These are phyloP conservation scores for Hesperia comma DNA, from an alignment of 2,888 invertebrate species.

Conservation along the genomic window DNA sequence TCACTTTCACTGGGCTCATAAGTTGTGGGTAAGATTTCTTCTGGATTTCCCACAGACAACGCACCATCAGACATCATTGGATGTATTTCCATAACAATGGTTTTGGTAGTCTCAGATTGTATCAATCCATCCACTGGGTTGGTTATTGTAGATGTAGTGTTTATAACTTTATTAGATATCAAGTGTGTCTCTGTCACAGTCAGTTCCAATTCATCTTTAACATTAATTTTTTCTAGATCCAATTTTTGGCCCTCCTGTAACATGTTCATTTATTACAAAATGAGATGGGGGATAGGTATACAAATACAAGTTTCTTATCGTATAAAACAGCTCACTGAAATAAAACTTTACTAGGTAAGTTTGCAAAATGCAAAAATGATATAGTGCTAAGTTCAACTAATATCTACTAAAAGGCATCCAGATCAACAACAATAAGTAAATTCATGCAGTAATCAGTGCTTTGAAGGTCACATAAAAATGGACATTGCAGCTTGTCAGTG, in stretches of 20 bases:
- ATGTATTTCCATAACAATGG: conserved; percentile 71
- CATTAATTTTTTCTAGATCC: conserved; percentile 48
- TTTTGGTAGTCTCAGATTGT: conserved; percentile 68
- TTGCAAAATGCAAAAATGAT: too few species aligned
- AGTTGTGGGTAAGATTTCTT: conserved; percentile 64
- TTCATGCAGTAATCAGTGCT: too few species aligned
- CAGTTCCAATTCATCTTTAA: conserved; percentile 66
- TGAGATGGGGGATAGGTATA: too few species aligned
- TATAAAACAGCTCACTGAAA: too few species aligned
- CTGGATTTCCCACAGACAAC: conserved; percentile 59
- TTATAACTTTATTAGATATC: conserved; percentile 72
- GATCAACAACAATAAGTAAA: too few species aligned
- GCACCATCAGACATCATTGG: conserved; percentile 51
- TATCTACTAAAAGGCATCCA: too few species aligned
- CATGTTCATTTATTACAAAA: conserved; percentile 21
- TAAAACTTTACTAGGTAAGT: too few species aligned
- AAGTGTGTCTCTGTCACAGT: conserved; percentile 70
- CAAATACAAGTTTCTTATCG: too few species aligned
- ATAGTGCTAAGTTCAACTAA: too few species aligned
- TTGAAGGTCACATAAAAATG: too few species aligned
- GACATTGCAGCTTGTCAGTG: too few species aligned
- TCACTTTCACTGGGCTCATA: conserved; percentile 46
- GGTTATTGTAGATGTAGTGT: conserved; percentile 68
- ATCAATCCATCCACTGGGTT: conserved; percentile 63
- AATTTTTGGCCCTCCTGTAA: conserved; percentile 53